Evolutionary conservation across 2,797 vertebrate species (phyloP), one percentile per base, ranked within the genome.

Genomic region (Rousettus madagascariensis): DNA sequence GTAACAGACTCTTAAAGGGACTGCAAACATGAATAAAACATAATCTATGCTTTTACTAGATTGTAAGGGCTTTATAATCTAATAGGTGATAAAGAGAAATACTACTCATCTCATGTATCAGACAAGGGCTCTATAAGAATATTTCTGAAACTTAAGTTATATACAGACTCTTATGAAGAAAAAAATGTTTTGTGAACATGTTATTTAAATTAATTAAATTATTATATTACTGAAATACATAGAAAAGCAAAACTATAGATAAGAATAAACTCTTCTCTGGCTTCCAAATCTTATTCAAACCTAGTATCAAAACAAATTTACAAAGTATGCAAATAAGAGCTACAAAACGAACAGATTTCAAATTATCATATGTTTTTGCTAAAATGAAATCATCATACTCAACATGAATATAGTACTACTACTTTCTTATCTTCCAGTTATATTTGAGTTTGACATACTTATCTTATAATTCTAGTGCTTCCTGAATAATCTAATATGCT

Each of bases 271-370:
- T 74, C 11, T 90, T 91, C n/a, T 87, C 30, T 79, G 72, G 66
- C 24, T 89, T 88, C 9, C 43, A 74, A n/a, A 57, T 88, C 61
- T 66, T 57, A 80, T 43, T 91, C 49, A 93, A 86, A 85, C 8
- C 65, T 22, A 86, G 65, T 55, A 82, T 13, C 36, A 80, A 85
- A 84, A 93, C 41, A 66, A 82, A 91, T 80, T 84, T 88, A 80
- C 20, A 88, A 74, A 72, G 15, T 68, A 55, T 49, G 57, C 4
- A 57, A 5, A 87, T 20, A 86, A 86, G 84, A 85, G 30, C 33
- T 80, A 65, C 10, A 78, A 94, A 97, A 65, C 22, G 41, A 79
- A 74, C 22, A 86, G 43, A 80, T 93, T 94, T 90, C 20, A 94
- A 88, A 51, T 57, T 74, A 57, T 71, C 72, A 78, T 77, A 91